Conservation (phyloP, 2,113 vertebrate species). For the Orientallactaga bullata region DNA sequence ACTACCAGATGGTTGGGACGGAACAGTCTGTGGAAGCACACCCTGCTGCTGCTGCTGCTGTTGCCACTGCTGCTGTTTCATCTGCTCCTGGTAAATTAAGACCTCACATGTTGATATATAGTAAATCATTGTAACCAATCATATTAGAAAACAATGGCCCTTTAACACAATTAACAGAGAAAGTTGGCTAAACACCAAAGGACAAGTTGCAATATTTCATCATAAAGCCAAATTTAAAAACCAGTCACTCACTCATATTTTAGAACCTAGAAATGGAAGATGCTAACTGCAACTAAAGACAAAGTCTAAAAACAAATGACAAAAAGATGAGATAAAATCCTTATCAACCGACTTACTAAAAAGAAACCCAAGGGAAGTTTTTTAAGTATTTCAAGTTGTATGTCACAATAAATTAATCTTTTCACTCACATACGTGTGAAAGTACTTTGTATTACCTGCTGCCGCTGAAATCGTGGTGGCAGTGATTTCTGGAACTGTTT, state of each 20-base stretch:
- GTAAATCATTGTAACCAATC: neutral
- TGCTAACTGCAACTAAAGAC: neutral
- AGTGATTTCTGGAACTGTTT: conserved; percentile 99
- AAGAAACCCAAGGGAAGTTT: neutral
- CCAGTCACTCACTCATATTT: neutral
- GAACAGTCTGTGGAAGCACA: conserved; percentile 89
- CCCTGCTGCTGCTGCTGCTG: conserved; percentile 93
- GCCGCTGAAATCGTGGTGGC: conserved; percentile 97
- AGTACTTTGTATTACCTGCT: conserved; percentile 90
- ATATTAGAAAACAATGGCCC: neutral
- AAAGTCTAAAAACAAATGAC: neutral
- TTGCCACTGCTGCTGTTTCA: conserved; percentile 95
- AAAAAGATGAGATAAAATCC: neutral
- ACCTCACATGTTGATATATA: neutral
- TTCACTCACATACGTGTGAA: neutral
- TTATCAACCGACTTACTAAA: neutral
- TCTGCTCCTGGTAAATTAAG: conserved; percentile 91
- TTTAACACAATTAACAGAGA: neutral
- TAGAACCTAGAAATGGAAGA: conserved; percentile 20
- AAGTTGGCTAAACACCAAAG: conserved; percentile 1
- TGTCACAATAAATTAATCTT: conserved; percentile 2
- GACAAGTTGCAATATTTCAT: neutral
- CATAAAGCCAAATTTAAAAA: neutral
- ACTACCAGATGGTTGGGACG: conserved; percentile 92
- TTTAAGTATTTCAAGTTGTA: conserved; percentile 24